Percentiles rank a stretch among this genome's conserved stretches.
Evolutionary conservation across 2,888 invertebrate species (phyloP).

Genomic region (Nasonovia ribisnigri): DNA sequence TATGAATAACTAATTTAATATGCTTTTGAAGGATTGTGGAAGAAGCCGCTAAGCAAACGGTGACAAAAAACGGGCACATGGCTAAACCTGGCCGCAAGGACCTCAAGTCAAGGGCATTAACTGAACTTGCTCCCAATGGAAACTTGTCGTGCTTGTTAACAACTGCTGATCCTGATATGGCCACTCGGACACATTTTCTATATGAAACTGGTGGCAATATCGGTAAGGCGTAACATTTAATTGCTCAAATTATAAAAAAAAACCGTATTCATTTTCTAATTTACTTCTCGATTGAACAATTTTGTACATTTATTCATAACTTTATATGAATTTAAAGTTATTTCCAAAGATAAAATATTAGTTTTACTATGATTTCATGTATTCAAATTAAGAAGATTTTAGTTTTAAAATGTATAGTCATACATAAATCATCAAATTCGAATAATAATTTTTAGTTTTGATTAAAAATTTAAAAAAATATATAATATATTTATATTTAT

Average conservation of each 20-base stretch:
- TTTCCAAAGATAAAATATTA: neutral
- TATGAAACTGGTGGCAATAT: slow-evolving; percentile 74
- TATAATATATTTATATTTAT: no score
- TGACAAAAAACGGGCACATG: slow-evolving; percentile 29
- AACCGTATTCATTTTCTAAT: neutral
- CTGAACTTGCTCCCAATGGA: slow-evolving; percentile 69
- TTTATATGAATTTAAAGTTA: neutral
- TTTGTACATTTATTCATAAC: neutral
- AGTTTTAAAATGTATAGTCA: neutral
- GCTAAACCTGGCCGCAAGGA: slow-evolving; percentile 67
- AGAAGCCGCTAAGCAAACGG: slow-evolving; percentile 59
- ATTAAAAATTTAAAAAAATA: no score
- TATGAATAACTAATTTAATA: neutral
- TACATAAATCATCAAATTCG: neutral
- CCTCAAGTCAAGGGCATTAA: slow-evolving; percentile 69
- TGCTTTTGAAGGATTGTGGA: slow-evolving; percentile 48
- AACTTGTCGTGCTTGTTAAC: slow-evolving; percentile 70
- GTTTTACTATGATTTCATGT: neutral
- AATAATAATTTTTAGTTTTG: neutral
- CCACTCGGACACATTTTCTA: slow-evolving; percentile 71
- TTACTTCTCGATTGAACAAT: neutral
- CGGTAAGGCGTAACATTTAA: slow-evolving; percentile 70
- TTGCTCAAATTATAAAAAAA: neutral
- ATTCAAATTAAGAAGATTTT: neutral
- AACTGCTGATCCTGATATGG: slow-evolving; percentile 70